phyloP scores from a whole-genome alignment of 2,888 invertebrate species.

The Tenodera sinensis region DNA sequence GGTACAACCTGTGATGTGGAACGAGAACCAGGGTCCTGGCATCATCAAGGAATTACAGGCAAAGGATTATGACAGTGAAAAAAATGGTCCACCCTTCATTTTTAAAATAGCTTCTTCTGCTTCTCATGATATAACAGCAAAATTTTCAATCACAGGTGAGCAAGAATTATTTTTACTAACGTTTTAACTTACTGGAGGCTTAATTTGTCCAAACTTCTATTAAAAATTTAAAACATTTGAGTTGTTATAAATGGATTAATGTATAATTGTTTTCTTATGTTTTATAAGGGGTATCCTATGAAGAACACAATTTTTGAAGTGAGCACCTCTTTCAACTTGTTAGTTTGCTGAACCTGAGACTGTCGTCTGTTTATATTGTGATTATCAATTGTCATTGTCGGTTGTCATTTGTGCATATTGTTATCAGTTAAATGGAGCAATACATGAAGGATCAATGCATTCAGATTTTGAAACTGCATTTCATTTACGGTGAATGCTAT shows the following conservation, averaged over 20 bases:
- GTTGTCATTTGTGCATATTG: too few species aligned
- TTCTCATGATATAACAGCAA: slow-evolving; percentile 62
- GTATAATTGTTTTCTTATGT: too few species aligned
- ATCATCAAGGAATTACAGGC: slow-evolving; percentile 66
- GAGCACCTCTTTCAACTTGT: too few species aligned
- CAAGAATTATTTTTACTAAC: background rate
- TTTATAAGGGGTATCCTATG: too few species aligned
- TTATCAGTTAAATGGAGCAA: too few species aligned
- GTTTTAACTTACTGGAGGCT: background rate
- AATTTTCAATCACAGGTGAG: slow-evolving; percentile 61
- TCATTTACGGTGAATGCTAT: too few species aligned
- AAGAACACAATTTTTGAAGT: too few species aligned
- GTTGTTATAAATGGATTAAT: background rate
- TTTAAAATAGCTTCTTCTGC: slow-evolving; percentile 65
- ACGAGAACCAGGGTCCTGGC: slow-evolving; percentile 71
- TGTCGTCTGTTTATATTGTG: too few species aligned
- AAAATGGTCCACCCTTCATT: slow-evolving; percentile 83
- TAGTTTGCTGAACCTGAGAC: too few species aligned
- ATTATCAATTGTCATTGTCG: too few species aligned
- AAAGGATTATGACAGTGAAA: slow-evolving; percentile 74
- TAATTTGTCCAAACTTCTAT: background rate
- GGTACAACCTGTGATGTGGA: slow-evolving; percentile 77
- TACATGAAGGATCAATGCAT: too few species aligned
- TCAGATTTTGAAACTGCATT: too few species aligned
- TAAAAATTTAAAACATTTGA: background rate